A percentile compares a stretch with the other conserved stretches of the same genome.
These are phyloP conservation scores for Hydropsyche betteni DNA, from an alignment of 2,888 invertebrate species.

Conservation along the genomic window DNA sequence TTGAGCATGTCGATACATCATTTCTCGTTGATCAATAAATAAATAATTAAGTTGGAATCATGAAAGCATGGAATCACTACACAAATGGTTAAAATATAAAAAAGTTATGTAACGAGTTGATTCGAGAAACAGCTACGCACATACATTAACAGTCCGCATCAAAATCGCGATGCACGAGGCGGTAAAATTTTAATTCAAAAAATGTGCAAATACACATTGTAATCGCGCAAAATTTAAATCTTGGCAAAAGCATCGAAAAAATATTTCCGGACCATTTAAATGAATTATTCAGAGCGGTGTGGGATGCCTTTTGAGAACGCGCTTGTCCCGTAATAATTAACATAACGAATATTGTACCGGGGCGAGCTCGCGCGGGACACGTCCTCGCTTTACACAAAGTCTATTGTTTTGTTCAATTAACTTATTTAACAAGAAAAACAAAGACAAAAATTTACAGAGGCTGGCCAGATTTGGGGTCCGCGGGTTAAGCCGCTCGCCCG, in stretches of 20 bases:
- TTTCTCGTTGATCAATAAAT: too few relatives aligned
- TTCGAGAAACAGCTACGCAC: too few relatives aligned
- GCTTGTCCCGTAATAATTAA: conserved; percentile 28
- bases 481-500: conserved; percentile 33
- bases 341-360: conserved; percentile 36
- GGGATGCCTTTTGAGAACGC: conserved; percentile 31
- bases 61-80: too few relatives aligned
- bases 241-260: conserved; percentile 14
- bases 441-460: conserved; percentile 42
- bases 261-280: conserved; percentile 24
- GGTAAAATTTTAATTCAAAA: too few relatives aligned
- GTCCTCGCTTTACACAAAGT: conserved; percentile 19
- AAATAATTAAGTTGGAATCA: too few relatives aligned
- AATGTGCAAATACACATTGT: too few relatives aligned
- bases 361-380: background rate
- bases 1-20: too few relatives aligned
- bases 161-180: too few relatives aligned
- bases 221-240: too few relatives aligned
- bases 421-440: conserved; percentile 47
- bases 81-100: too few relatives aligned
- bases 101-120: too few relatives aligned
- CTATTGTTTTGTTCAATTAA: conserved; percentile 44
- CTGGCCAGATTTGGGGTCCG: conserved; percentile 34
- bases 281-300: conserved; percentile 21
- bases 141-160: too few relatives aligned